A percentile compares a stretch with the other conserved stretches of the same genome.
Evolutionary conservation across 2,797 vertebrate species (phyloP).

Genomic region (Manis pentadactyla): DNA sequence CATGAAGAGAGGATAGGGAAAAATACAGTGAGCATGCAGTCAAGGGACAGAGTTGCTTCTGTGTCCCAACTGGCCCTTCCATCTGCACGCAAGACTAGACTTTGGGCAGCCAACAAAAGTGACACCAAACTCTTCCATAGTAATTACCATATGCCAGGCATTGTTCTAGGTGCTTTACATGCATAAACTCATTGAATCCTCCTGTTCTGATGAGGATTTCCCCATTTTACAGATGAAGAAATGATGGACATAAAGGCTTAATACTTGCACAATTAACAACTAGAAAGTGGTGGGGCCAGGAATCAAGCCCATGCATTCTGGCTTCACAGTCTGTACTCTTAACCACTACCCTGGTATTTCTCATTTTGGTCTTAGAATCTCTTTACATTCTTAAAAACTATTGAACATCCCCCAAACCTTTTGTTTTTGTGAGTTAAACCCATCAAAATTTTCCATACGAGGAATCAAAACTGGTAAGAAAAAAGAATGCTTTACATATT

Average conservation of each 20-base stretch:
- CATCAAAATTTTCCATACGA: background rate
- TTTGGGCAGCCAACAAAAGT: background rate
- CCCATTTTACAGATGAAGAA: background rate
- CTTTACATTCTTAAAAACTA: background rate
- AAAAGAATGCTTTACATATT: background rate
- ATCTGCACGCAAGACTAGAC: background rate
- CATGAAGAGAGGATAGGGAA: background rate
- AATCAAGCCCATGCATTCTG: background rate
- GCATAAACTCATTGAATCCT: background rate
- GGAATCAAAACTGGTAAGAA: background rate
- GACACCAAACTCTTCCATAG: background rate
- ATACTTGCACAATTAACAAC: background rate
- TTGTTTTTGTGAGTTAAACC: background rate
- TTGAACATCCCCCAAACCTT: background rate
- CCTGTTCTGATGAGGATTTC: background rate
- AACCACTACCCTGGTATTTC: background rate
- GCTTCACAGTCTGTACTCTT: background rate
- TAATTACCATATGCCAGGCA: background rate
- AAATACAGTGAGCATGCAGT: background rate
- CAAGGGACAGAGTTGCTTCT: background rate
- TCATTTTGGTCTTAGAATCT: background rate
- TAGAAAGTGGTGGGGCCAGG: background rate
- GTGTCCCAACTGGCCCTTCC: background rate
- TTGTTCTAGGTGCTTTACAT: background rate
- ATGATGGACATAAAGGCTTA: background rate